Evolutionary conservation across 2,797 vertebrate species (phyloP).

Genomic region (Notolepis coatsorum): DNA sequence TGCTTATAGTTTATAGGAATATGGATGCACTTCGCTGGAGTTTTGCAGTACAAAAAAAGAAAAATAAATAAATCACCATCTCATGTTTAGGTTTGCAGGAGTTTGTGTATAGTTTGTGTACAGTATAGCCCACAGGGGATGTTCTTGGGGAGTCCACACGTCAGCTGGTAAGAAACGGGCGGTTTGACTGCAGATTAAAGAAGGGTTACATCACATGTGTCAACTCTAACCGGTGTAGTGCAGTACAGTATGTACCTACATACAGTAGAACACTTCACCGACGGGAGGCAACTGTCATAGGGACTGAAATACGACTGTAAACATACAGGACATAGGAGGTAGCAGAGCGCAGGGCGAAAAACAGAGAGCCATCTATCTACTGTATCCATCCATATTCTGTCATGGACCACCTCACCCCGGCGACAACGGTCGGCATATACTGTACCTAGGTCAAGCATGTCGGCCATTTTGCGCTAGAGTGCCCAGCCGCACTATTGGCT

Average conservation of each 20-base stretch:
- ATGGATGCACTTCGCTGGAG: constrained; percentile 63
- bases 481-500: neutral
- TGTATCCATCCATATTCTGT: constrained; percentile 1
- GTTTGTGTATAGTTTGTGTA: no score
- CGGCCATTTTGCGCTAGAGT: neutral
- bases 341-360: constrained; percentile 6
- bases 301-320: neutral
- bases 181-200: constrained; percentile 7
- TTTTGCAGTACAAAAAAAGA: constrained; percentile 27
- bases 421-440: neutral
- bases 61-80: no score
- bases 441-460: neutral
- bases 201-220: constrained; percentile 2
- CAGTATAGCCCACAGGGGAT: constrained; percentile 1
- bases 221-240: no score
- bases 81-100: constrained; percentile 32
- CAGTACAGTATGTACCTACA: constrained; percentile 10
- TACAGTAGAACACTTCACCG: neutral
- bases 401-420: neutral
- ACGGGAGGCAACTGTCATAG: neutral
- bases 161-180: neutral
- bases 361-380: constrained; percentile 1
- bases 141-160: neutral
- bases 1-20: constrained; percentile 79
- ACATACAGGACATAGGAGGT: constrained; percentile 1